These are phyloP conservation scores for Knipowitschia caucasica DNA, from an alignment of 2,797 vertebrate genomes.

Conservation along the genomic window DNA sequence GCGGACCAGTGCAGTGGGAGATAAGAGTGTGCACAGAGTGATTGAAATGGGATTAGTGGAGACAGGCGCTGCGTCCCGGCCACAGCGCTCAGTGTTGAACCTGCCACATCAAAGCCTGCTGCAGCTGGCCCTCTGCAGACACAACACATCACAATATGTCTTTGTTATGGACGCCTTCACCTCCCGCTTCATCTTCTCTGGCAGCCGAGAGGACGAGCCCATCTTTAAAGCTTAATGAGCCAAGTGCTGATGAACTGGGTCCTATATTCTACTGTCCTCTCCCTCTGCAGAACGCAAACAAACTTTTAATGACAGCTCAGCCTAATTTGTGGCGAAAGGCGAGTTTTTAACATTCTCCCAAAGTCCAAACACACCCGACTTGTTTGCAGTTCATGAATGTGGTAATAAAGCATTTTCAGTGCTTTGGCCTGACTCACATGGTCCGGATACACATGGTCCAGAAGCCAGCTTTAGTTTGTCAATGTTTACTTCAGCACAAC, in stretches of 20 bases:
- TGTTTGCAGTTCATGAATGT: not conserved
- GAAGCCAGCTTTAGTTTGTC: too few species aligned
- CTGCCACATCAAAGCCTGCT: conserved; percentile 72
- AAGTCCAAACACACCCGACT: conserved; percentile 28
- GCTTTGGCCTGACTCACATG: too few species aligned
- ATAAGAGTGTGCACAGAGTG: conserved; percentile 69
- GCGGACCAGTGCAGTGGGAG: conserved; percentile 63
- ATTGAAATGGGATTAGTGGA: conserved; percentile 76
- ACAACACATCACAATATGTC: conserved; percentile 43
- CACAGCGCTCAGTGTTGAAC: conserved; percentile 65
- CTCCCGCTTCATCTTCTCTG: conserved; percentile 56
- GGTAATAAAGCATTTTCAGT: not conserved
- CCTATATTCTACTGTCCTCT: conserved; percentile 54
- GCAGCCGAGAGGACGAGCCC: conserved; percentile 46
- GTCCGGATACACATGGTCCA: too few species aligned
- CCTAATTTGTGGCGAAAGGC: conserved; percentile 59
- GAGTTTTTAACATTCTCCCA: conserved; percentile 58
- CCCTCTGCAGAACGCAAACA: conserved; percentile 58
- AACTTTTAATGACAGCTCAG: conserved; percentile 75
- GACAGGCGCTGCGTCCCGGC: conserved; percentile 69
- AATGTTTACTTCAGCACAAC: too few species aligned
- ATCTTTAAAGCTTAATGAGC: conserved; percentile 73
- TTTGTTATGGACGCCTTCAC: conserved; percentile 52
- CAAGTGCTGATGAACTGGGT: conserved; percentile 65
- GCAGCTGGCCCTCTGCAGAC: conserved; percentile 57